Evolutionary conservation across 2,888 invertebrate genomes (phyloP), one percentile per base, ranked within the genome.

Genomic region (Asteroscopus sphinx): DNA sequence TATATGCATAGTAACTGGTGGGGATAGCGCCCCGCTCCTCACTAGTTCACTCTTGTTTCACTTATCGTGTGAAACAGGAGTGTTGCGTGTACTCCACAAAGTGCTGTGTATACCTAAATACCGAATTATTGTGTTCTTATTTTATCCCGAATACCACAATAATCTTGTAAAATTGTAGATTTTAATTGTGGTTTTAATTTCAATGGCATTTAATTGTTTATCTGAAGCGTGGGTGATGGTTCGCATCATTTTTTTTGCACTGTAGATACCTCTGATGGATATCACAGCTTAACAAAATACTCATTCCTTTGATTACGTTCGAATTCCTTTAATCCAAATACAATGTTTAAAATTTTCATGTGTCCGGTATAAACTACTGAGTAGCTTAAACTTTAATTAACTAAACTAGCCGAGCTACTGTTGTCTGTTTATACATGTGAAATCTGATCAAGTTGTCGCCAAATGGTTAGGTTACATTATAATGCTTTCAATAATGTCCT

Each of bases 401-500:
- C 36, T 51, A 11, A n/a, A n/a, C 36, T 49, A 58, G 53, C 46
- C 17, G 35, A 47, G 15, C 36, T 44, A 16, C 53, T 39, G 35
- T 49, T 30, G 33, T 3, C 13, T 35, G 68, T 44, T 30, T 47
- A 47, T 51, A 55, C 51, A 56, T 46, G 16, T 51, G 72, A 45
- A 52, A 52, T 66, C 59, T 67, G 74, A 85, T 86, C 82, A 81
- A 81, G 72, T 76, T 74, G 78, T 83, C 78, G 36, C 37, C 62
- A 41, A 68, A 63, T 52, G 58, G 61, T 74, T 80, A 53, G 64
- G 67, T 77, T 81, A 76, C 75, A 76, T 76, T 79, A 72, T 64
- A 67, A 73, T 61, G 36, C 55, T 52, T 68, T 66, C 55, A 59
- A 61, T 79, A 78, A 72, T 68, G 61, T 74, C 63, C 68, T 76